A percentile compares a stretch with the other conserved stretches of the same genome.
These are phyloP conservation scores for Malacoctenus gilli DNA, from an alignment of 2,797 vertebrate genomes.

Conservation along the genomic window DNA sequence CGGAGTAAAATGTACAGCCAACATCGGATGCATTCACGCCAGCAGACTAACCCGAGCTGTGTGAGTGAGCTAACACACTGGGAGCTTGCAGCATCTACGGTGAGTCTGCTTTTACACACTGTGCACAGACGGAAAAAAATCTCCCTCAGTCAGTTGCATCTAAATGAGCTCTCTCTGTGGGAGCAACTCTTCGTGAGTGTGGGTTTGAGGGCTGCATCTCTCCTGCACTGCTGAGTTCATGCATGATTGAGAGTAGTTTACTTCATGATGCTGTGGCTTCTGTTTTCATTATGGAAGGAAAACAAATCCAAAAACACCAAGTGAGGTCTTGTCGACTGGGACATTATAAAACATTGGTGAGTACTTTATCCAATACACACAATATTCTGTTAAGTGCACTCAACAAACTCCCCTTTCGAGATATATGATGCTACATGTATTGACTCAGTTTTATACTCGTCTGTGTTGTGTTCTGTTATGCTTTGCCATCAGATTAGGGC, in stretches of 20 bases:
- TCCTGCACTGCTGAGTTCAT: conserved; percentile 30
- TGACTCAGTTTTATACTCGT: no score
- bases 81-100: conserved; percentile 32
- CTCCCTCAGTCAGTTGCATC: conserved; percentile 41
- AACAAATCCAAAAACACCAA: conserved; percentile 1
- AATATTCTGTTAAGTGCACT: not conserved
- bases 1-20: conserved; percentile 3
- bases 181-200: conserved; percentile 37
- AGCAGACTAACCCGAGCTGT: conserved; percentile 11
- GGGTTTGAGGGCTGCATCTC: conserved; percentile 40
- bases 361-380: not conserved
- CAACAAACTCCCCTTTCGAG: not conserved
- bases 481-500: no score
- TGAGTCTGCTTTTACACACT: conserved; percentile 36
- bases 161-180: conserved; percentile 46
- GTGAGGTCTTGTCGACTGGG: not conserved
- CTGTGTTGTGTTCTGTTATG: no score
- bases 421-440: not conserved
- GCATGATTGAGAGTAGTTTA: conserved; percentile 44
- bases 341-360: not conserved
- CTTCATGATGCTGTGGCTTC: conserved; percentile 35
- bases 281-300: conserved; percentile 26
- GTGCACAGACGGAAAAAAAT: conserved; percentile 37
- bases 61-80: conserved; percentile 20
- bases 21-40: conserved; percentile 18